phyloP scores from a whole-genome alignment of 2,113 vertebrate species.

The Dipodomys spectabilis region DNA sequence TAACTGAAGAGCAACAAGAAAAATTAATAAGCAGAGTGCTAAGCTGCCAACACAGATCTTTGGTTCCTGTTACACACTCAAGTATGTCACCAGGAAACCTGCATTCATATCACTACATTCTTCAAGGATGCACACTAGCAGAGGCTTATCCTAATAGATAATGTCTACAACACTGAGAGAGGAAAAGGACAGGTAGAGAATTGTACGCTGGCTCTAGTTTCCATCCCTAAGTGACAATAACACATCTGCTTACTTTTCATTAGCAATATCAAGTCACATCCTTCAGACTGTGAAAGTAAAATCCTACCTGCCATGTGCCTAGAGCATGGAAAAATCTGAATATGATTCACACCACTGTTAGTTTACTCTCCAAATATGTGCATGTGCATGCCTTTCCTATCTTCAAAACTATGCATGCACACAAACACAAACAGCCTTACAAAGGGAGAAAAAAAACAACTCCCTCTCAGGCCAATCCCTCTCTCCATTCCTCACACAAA shows the following conservation, averaged over 20 bases:
- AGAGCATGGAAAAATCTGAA: neutral
- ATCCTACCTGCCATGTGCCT: neutral
- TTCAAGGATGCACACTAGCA: neutral
- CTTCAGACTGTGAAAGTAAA: conserved; percentile 26
- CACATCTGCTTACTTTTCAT: conserved; percentile 29
- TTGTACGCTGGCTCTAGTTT: conserved; percentile 20
- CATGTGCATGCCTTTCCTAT: neutral
- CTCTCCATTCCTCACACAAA: neutral
- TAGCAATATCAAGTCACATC: conserved; percentile 24
- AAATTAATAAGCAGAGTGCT: neutral
- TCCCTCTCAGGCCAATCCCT: neutral
- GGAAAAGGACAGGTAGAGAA: conserved; percentile 44
- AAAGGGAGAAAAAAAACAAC: neutral
- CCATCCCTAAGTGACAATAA: conserved; percentile 49
- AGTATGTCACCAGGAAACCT: neutral
- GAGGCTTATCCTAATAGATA: conserved; percentile 30
- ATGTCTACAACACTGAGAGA: conserved; percentile 42
- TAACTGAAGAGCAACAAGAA: neutral
- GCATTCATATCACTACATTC: neutral
- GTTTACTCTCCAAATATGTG: neutral
- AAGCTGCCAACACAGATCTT: neutral
- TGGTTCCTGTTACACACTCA: neutral
- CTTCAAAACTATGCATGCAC: neutral
- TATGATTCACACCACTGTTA: neutral
- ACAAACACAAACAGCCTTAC: neutral